These are phyloP conservation scores for Nebria salina DNA, from an alignment of 2,888 invertebrate genomes.

Conservation along the genomic window DNA sequence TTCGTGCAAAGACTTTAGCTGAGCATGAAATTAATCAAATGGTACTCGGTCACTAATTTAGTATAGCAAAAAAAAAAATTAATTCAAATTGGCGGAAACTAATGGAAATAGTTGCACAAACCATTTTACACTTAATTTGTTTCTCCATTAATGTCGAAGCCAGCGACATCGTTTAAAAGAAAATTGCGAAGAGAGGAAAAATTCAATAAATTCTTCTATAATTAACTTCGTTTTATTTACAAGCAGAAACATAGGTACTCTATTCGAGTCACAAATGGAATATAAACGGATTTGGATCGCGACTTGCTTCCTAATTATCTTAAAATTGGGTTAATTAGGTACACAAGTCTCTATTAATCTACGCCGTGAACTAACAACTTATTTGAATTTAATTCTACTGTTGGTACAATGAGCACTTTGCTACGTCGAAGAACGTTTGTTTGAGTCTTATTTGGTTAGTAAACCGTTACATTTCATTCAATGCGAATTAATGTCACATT, in stretches of 20 bases:
- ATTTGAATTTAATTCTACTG: constrained; percentile 21
- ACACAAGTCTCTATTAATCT: constrained; percentile 34
- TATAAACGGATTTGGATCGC: constrained; percentile 20
- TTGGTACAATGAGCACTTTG: not conserved
- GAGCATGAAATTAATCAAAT: constrained; percentile 35
- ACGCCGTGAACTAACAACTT: constrained; percentile 13
- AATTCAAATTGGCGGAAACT: constrained; percentile 39
- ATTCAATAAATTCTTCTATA: constrained; percentile 21
- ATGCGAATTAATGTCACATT: not conserved
- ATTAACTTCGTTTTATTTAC: constrained; percentile 18
- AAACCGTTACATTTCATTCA: constrained; percentile 13
- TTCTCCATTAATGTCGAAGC: constrained; percentile 12
- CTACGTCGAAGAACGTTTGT: constrained; percentile 10
- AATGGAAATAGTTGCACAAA: constrained; percentile 36
- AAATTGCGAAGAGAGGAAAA: constrained; percentile 20
- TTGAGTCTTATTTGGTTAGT: constrained; percentile 2
- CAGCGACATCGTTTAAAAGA: not conserved
- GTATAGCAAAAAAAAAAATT: constrained; percentile 29
- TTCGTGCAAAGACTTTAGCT: constrained; percentile 17
- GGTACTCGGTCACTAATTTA: constrained; percentile 31
- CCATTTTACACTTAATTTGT: constrained; percentile 41
- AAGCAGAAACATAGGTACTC: not conserved
- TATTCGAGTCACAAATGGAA: constrained; percentile 8
- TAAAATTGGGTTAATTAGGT: constrained; percentile 40
- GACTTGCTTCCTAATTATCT: constrained; percentile 28